Evolutionary conservation across 2,888 invertebrate species (phyloP).

Genomic region (Corbicula japonica): DNA sequence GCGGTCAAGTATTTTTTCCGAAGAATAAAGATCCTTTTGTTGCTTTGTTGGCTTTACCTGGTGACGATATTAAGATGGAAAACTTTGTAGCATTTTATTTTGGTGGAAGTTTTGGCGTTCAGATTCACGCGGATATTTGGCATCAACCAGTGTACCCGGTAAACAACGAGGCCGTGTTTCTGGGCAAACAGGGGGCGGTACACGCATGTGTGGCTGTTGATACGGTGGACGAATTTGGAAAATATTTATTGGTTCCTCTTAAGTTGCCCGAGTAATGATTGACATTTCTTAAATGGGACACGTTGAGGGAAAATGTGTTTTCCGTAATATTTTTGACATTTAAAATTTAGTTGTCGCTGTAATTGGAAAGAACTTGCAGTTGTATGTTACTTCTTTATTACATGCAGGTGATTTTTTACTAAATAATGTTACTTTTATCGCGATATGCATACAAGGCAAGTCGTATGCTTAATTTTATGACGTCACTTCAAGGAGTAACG

Average conservation of each 20-base stretch:
- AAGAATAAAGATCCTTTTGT: constrained; percentile 39
- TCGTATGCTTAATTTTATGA: too few relatives aligned
- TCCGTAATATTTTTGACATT: too few relatives aligned
- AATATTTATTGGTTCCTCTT: constrained; percentile 61
- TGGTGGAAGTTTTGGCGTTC: constrained; percentile 68
- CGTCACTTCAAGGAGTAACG: too few relatives aligned
- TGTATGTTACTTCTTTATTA: too few relatives aligned
- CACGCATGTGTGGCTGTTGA: constrained; percentile 64
- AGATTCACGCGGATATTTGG: constrained; percentile 67
- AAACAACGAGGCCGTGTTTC: constrained; percentile 45
- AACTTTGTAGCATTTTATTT: constrained; percentile 70
- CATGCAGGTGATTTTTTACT: too few relatives aligned
- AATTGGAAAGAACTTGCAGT: too few relatives aligned
- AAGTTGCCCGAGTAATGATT: too few relatives aligned
- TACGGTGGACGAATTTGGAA: constrained; percentile 62
- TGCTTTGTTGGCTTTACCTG: constrained; percentile 58
- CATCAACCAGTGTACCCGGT: constrained; percentile 68
- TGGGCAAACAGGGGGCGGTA: constrained; percentile 61
- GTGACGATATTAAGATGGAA: constrained; percentile 65
- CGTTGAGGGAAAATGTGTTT: too few relatives aligned
- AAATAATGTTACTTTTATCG: too few relatives aligned
- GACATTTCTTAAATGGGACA: too few relatives aligned
- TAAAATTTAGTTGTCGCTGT: too few relatives aligned
- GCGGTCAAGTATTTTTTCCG: constrained; percentile 62
- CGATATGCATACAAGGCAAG: too few relatives aligned